These are phyloP conservation scores for Gadopsis marmoratus DNA, from an alignment of 2,797 vertebrate species.

Conservation along the genomic window DNA sequence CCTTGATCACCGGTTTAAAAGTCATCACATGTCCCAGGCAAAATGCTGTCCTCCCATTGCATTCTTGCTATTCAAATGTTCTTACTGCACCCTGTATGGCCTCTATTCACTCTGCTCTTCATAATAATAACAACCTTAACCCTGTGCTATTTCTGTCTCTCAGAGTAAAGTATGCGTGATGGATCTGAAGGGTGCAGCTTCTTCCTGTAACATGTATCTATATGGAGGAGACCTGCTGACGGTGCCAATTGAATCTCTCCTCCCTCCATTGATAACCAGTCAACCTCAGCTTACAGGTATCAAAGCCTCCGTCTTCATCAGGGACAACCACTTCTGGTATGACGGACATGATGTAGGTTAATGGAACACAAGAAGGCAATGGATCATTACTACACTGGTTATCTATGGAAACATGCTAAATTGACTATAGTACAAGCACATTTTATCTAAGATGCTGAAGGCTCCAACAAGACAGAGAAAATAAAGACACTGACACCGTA, in stretches of 20 bases:
- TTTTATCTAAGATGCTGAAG: background rate
- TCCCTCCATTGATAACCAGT: constrained; percentile 55
- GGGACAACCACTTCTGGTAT: background rate
- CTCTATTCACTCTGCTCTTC: background rate
- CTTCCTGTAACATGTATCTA: constrained; percentile 87
- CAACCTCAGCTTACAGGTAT: constrained; percentile 76
- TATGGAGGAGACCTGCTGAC: constrained; percentile 86
- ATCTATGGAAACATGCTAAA: constrained; percentile 5
- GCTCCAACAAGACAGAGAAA: background rate
- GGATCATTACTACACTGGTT: background rate
- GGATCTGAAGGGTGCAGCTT: constrained; percentile 87
- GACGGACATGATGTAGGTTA: background rate
- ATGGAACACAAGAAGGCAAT: background rate
- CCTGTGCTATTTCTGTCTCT: constrained; percentile 26
- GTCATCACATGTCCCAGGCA: background rate
- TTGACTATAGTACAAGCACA: background rate
- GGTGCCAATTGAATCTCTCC: constrained; percentile 86
- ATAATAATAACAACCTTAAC: constrained; percentile 16
- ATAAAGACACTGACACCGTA: constrained; percentile 4
- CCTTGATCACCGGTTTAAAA: constrained; percentile 10
- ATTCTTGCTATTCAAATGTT: constrained; percentile 3
- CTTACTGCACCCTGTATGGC: background rate
- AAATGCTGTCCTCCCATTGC: background rate
- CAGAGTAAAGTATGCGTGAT: constrained; percentile 87
- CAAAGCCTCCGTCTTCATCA: constrained; percentile 6